phyloP scores from a whole-genome alignment of 2,888 invertebrate species.

The Clunio marinus region DNA sequence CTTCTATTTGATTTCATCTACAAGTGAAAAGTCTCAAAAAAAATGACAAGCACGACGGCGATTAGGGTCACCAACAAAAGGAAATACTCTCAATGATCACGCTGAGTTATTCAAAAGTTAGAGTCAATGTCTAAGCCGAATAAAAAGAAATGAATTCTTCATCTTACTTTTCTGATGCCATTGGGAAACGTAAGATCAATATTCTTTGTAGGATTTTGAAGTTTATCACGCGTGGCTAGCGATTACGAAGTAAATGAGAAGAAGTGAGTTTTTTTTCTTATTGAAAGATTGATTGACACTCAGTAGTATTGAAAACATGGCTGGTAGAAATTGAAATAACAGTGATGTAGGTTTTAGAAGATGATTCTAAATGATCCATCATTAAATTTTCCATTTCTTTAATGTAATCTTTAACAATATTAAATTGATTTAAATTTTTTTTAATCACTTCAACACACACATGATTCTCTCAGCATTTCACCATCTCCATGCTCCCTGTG shows the following conservation, averaged over 20 bases:
- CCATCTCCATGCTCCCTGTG: not conserved
- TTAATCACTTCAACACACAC: no score
- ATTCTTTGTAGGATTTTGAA: not conserved
- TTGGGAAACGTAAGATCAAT: not conserved
- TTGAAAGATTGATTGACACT: slow-evolving; percentile 8
- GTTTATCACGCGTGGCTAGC: not conserved
- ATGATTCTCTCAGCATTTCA: no score
- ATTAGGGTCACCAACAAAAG: not conserved
- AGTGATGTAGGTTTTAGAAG: not conserved
- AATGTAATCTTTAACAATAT: no score
- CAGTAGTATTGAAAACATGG: no score
- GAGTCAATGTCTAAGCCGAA: not conserved
- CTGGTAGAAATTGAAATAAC: not conserved
- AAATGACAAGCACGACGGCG: not conserved
- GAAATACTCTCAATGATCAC: not conserved
- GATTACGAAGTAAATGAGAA: not conserved
- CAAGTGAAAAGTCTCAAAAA: not conserved
- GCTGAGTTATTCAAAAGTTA: not conserved
- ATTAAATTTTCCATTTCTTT: not conserved
- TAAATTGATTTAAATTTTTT: no score
- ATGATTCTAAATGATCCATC: not conserved
- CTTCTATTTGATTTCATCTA: no score
- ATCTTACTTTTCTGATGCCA: slow-evolving; percentile 7
- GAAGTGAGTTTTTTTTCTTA: not conserved
- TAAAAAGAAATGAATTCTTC: slow-evolving; percentile 5